Base-by-base conservation (phyloP, 2,113 vertebrate genomes). In the human (Homo sapiens) region DNA sequence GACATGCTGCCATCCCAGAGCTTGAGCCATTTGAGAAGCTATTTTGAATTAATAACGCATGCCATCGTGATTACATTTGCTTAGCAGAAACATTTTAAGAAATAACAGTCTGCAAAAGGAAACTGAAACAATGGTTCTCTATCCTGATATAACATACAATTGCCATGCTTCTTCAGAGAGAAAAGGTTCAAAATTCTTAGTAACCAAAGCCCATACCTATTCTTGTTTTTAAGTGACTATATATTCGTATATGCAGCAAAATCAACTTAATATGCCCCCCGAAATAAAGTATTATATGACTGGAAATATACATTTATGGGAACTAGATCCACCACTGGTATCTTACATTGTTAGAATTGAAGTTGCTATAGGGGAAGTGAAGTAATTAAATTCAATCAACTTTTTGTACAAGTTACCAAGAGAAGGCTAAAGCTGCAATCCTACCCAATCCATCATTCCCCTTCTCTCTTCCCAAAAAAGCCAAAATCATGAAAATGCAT, bases 41-140 rank as follows among this genome's bases (percentile, higher is more conserved):
- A 98, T 98, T 98, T 98, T 98, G 98, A 98, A 98, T 98, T 98
- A 99, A 98, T 98, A 99, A 98, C 98, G 98, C 97, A 98, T 98
- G 98, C 98, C 96, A 96, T 8, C 3, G 30, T 98, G 98, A 99
- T 98, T 98, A 98, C 97, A 98, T 98, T 98, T 98, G 98, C 98
- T 98, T 98, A 98, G 98, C 97, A 97, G 97, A 97, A 98, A 97
- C 38, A 25, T 70, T 76, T 89, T 50, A 79, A 55, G 92, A 97
- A 98, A 97, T 97, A 98, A 97, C 90, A 93, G 98, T 75, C 87
- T 89, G 93, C 76, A 81, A 89, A 94, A 92, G 88, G 93, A 94
- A 89, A 94, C 92, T 43, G 88, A 97, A 93, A 75, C 97, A 98
- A 97, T 96, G 83, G 96, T 92, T 93, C 84, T 82, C 83, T 83